Evolutionary conservation across 2,888 invertebrate species (phyloP).

Genomic region (Halictus ligatus): DNA sequence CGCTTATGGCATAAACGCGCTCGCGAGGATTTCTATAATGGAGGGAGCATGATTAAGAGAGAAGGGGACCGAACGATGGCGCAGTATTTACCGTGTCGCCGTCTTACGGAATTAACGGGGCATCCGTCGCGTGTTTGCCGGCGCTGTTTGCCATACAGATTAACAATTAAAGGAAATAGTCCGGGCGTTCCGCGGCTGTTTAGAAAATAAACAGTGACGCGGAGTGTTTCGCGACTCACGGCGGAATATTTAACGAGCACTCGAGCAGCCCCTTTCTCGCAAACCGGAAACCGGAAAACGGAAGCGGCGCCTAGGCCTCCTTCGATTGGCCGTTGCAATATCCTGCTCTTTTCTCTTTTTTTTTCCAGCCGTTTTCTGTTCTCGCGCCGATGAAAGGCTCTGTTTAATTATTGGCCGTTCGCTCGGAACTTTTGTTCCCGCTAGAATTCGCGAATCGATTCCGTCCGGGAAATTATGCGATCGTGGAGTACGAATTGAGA

Average conservation of each 20-base stretch:
- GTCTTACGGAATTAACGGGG: constrained; percentile 33
- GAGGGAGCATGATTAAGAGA: not conserved
- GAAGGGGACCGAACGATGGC: not conserved
- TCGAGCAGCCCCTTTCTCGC: constrained; percentile 1
- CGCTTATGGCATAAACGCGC: not conserved
- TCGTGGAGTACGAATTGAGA: not conserved
- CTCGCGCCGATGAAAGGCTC: not conserved
- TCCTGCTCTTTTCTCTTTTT: not conserved
- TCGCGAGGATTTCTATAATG: not conserved
- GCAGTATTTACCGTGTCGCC: constrained; percentile 5
- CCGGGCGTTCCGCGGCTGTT: constrained; percentile 35
- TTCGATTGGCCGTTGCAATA: not conserved
- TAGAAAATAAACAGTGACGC: constrained; percentile 45
- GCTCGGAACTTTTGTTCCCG: not conserved
- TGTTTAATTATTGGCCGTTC: not conserved
- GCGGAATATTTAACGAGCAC: constrained; percentile 54
- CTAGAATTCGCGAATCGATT: not conserved
- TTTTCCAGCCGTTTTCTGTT: not conserved
- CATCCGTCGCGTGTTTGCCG: constrained; percentile 32
- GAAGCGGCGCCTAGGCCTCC: not conserved
- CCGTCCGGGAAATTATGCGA: not conserved
- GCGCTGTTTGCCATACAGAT: constrained; percentile 41
- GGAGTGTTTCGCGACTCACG: not conserved
- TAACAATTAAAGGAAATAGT: constrained; percentile 63
- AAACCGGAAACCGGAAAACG: not conserved